These are phyloP conservation scores for Crenuchus spilurus DNA, from an alignment of 2,797 vertebrate species.

Conservation along the genomic window DNA sequence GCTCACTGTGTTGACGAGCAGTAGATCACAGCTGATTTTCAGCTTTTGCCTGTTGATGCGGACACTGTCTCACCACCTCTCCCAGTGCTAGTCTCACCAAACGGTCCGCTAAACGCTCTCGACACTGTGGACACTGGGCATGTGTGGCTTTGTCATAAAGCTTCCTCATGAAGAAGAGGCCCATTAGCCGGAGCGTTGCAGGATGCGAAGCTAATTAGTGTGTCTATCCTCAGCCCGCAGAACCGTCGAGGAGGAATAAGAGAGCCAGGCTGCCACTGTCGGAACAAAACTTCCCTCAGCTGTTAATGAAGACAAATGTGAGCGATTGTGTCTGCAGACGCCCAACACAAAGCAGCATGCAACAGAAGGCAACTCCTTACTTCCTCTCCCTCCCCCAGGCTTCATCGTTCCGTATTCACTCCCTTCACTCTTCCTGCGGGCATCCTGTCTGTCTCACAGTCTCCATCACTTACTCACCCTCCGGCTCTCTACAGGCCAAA, in stretches of 20 bases:
- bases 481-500: constrained; percentile 28
- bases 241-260: constrained; percentile 76
- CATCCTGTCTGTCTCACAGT: constrained; percentile 35
- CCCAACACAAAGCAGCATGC: constrained; percentile 54
- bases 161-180: constrained; percentile 78
- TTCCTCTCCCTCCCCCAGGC: constrained; percentile 21
- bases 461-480: constrained; percentile 44
- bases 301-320: constrained; percentile 81
- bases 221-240: constrained; percentile 71
- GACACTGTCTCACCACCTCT: constrained; percentile 43
- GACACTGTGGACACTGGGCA: constrained; percentile 34
- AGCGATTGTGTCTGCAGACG: constrained; percentile 63
- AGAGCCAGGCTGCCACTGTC: constrained; percentile 66
- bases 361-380: constrained; percentile 38
- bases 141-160: constrained; percentile 61
- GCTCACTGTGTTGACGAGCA: constrained; percentile 32
- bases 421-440: constrained; percentile 31
- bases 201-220: constrained; percentile 80
- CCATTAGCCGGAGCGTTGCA: constrained; percentile 72
- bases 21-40: constrained; percentile 54
- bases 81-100: constrained; percentile 36
- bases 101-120: constrained; percentile 32
- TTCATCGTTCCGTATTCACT: constrained; percentile 34
- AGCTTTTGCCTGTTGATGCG: constrained; percentile 42
- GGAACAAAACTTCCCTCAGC: constrained; percentile 68